A percentile compares a stretch with the other conserved stretches of the same genome.
phyloP scores from a whole-genome alignment of 2,888 invertebrate genomes.

The Aleiodes leptofemur region DNA sequence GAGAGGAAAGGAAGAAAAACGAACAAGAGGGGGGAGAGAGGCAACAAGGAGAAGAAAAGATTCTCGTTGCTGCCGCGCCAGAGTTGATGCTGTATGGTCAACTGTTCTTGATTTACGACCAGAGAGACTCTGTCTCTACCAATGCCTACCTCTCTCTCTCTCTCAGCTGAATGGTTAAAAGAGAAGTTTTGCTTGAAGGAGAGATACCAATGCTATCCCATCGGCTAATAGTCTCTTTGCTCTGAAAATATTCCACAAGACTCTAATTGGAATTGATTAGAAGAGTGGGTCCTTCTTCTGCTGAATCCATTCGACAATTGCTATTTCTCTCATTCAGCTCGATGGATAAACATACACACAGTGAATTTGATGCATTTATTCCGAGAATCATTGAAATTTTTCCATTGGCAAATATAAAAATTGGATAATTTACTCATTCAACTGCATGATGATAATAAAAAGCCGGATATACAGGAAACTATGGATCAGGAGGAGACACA shows the following conservation, averaged over 20 bases:
- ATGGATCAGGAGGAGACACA: constrained; percentile 12
- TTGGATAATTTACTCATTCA: constrained; percentile 5
- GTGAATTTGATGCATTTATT: constrained; percentile 13
- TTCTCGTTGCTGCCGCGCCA: constrained; percentile 46
- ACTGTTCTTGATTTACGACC: constrained; percentile 73
- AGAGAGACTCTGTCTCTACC: constrained; percentile 24
- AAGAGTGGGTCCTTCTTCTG: constrained; percentile 57
- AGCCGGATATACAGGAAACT: neutral
- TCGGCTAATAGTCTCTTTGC: constrained; percentile 73
- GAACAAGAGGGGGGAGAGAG: constrained; percentile 40
- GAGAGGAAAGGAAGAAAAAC: constrained; percentile 45
- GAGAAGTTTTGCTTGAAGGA: constrained; percentile 31
- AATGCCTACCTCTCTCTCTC: too few species aligned
- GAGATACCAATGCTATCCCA: constrained; percentile 28
- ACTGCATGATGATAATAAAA: neutral
- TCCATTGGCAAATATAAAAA: neutral
- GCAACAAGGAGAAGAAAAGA: constrained; percentile 16
- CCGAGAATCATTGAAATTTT: neutral
- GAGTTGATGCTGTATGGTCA: constrained; percentile 59
- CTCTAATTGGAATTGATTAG: constrained; percentile 76
- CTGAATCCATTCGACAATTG: constrained; percentile 2
- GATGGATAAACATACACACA: constrained; percentile 1
- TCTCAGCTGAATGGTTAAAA: constrained; percentile 29
- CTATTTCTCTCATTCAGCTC: neutral
- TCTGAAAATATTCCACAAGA: constrained; percentile 72